A percentile compares a stretch with the other conserved stretches of the same genome.
phyloP scores from a whole-genome alignment of 1,140 invertebrate species.

The Pentalonia nigronervosa region DNA sequence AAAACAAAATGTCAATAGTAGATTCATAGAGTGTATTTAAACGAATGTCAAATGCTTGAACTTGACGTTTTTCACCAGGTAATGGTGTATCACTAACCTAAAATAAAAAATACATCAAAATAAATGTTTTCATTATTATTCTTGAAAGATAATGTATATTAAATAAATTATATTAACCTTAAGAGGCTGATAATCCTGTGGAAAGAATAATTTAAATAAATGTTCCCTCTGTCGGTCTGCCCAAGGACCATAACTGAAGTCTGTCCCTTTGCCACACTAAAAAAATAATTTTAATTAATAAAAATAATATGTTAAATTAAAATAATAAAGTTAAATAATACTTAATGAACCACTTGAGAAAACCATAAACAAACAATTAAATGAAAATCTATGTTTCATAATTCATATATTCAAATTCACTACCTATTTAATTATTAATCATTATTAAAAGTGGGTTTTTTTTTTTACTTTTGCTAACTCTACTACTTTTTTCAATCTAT shows the following conservation, averaged over 20 bases:
- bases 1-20: constrained; percentile 94
- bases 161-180: constrained; percentile 60
- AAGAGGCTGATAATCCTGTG: constrained; percentile 72
- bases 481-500: no score
- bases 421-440: no score
- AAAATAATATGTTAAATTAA: neutral
- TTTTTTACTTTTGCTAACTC: no score
- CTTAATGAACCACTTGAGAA: neutral
- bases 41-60: constrained; percentile 91
- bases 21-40: constrained; percentile 89
- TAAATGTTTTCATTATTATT: constrained; percentile 10
- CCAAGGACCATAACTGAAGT: constrained; percentile 98
- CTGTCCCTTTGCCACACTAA: constrained; percentile 91
- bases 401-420: no score
- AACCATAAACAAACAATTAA: no score
- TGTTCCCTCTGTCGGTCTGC: constrained; percentile 95
- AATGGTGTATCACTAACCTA: constrained; percentile 78
- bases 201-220: constrained; percentile 96
- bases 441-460: no score
- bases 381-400: no score
- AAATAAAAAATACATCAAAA: constrained; percentile 51
- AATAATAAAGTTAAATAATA: neutral
- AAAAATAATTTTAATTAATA: constrained; percentile 41
- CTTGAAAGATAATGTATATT: neutral
- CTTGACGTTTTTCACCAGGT: constrained; percentile 86